Evolutionary conservation across 2,888 invertebrate species (phyloP).

Genomic region (Tipula unca): DNA sequence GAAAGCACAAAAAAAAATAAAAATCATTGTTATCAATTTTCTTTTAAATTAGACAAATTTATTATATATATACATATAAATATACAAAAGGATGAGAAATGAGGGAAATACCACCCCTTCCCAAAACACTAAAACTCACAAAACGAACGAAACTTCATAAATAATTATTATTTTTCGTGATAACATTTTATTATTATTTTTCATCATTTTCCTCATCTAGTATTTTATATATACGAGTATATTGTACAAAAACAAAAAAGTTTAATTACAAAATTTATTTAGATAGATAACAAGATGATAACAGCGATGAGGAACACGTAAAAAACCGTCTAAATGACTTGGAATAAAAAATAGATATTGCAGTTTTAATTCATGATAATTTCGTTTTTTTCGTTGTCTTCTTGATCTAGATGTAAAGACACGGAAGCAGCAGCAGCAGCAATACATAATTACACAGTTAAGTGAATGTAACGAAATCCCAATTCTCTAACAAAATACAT

Average conservation of each 20-base stretch:
- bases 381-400: background rate
- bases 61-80: no score
- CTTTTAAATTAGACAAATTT: conserved; percentile 14
- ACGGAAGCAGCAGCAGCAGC: background rate
- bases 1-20: background rate
- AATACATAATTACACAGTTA: no score
- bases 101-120: background rate
- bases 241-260: background rate
- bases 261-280: conserved; percentile 14
- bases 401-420: background rate
- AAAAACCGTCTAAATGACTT: background rate
- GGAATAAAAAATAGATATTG: background rate
- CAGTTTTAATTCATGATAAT: background rate
- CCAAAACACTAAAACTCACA: background rate
- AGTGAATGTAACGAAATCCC: background rate
- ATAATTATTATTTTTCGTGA: background rate
- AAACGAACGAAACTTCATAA: background rate
- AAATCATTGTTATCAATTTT: background rate
- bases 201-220: background rate
- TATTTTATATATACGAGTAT: background rate
- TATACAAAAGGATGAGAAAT: background rate
- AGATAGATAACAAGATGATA: background rate
- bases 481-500: background rate
- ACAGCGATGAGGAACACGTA: background rate
- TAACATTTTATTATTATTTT: background rate